A percentile compares a stretch with the other conserved stretches of the same genome.
Conservation (phyloP, 1,140 invertebrate genomes). For the Caenorhabditis latens region DNA sequence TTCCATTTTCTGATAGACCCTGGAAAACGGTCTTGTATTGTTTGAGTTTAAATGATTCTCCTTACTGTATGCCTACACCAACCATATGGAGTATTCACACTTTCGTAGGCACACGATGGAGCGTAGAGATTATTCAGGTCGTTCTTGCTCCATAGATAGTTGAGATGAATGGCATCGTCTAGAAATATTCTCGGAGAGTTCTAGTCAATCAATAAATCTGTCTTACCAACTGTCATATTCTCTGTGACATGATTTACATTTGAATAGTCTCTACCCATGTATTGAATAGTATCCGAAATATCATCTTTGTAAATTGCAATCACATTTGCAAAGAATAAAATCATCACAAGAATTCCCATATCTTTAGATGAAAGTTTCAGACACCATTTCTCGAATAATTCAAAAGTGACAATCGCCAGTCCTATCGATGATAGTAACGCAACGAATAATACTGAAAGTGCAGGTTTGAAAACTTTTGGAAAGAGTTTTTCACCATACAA, state of each 20-base stretch:
- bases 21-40: background rate
- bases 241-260: background rate
- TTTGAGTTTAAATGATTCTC: background rate
- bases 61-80: slow-evolving; percentile 25
- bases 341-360: background rate
- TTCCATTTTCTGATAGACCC: background rate
- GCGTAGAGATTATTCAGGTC: background rate
- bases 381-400: slow-evolving; percentile 10
- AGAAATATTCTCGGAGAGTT: background rate
- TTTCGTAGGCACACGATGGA: background rate
- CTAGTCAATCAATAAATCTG: background rate
- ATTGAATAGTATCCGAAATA: background rate
- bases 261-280: background rate
- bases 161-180: background rate
- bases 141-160: background rate
- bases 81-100: background rate
- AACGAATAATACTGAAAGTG: background rate
- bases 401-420: background rate
- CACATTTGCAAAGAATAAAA: background rate
- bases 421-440: background rate
- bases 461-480: background rate
- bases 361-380: background rate
- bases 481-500: background rate
- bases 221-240: background rate
- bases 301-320: background rate